Percentiles rank a stretch among this genome's conserved stretches.
These are phyloP conservation scores for Loxodonta africana DNA, from an alignment of 2,113 vertebrate genomes.

Conservation along the genomic window DNA sequence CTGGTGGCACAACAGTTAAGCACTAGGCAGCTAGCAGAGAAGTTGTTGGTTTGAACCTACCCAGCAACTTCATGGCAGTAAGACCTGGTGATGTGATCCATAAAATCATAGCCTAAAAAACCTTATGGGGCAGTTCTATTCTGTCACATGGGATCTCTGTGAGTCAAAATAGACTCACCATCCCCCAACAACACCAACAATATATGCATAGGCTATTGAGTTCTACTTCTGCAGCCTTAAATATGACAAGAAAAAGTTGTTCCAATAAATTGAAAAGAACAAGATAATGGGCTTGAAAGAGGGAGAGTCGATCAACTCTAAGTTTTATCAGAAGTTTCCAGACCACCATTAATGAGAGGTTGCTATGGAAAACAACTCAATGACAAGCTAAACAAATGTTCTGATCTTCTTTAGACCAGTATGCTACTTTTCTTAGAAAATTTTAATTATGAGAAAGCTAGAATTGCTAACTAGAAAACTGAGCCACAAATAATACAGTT, in stretches of 20 bases:
- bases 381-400: neutral
- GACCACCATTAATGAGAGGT: neutral
- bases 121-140: neutral
- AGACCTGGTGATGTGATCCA: too few species aligned
- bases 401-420: neutral
- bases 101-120: neutral
- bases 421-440: neutral
- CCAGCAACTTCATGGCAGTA: neutral
- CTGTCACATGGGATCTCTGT: neutral
- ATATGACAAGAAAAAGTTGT: neutral
- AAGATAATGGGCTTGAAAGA: neutral
- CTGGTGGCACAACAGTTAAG: neutral
- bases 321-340: neutral
- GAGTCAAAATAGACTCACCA: neutral
- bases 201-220: neutral
- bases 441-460: conserved; percentile 29
- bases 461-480: conserved; percentile 51
- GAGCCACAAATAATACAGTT: conserved; percentile 1
- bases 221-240: neutral
- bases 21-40: neutral
- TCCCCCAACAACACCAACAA: neutral
- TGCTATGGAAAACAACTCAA: neutral
- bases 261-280: neutral
- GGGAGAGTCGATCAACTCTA: neutral
- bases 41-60: neutral